Conservation (phyloP, 2,888 invertebrate species). For the Macaria liturata region DNA sequence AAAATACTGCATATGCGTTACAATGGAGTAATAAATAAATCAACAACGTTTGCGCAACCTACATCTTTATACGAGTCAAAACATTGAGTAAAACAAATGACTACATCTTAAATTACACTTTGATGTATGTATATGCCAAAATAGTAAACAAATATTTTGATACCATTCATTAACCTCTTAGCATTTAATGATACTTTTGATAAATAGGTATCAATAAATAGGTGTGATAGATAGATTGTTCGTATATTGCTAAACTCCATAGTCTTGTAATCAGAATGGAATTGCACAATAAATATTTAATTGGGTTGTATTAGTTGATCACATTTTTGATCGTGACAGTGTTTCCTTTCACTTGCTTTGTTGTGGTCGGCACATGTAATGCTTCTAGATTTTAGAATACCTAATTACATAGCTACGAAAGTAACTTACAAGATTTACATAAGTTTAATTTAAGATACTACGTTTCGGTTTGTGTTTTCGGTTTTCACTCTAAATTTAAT, state of each 20-base stretch:
- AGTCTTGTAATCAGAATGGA: conserved; percentile 57
- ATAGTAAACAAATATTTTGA: not conserved
- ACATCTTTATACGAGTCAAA: too few species aligned
- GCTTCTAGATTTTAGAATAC: conserved; percentile 17
- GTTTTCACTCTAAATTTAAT: too few species aligned
- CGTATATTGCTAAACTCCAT: conserved; percentile 63
- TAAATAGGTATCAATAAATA: conserved; percentile 62
- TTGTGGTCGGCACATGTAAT: conserved; percentile 45
- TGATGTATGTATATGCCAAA: not conserved
- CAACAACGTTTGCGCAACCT: too few species aligned
- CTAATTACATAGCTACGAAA: too few species aligned
- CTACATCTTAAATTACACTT: too few species aligned
- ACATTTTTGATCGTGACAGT: conserved; percentile 67
- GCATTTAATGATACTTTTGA: conserved; percentile 57
- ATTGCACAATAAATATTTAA: conserved; percentile 75
- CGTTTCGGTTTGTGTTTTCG: too few species aligned
- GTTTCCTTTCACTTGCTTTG: conserved; percentile 73
- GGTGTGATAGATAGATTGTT: conserved; percentile 70
- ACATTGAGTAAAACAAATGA: too few species aligned
- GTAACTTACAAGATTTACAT: not conserved
- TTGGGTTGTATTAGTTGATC: conserved; percentile 72
- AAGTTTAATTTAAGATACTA: not conserved
- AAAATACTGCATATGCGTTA: too few species aligned
- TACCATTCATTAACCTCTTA: conserved; percentile 19
- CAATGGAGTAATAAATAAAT: too few species aligned